A percentile compares a stretch with the other conserved stretches of the same genome.
These are phyloP conservation scores for Heliconius hermathena DNA, from an alignment of 1,140 invertebrate species.

Conservation along the genomic window DNA sequence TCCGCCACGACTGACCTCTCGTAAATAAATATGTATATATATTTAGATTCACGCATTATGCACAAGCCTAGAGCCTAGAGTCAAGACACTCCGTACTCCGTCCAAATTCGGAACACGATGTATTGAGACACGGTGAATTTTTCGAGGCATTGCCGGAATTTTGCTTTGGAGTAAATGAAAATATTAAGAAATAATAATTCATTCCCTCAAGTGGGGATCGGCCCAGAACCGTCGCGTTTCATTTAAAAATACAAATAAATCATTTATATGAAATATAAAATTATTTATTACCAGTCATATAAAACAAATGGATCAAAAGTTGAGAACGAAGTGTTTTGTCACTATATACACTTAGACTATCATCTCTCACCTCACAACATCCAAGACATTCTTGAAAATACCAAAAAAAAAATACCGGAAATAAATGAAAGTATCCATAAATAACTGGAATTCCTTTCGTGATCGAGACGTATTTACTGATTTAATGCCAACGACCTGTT, in stretches of 20 bases:
- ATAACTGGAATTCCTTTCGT: conserved; percentile 11
- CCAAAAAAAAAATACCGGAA: background rate
- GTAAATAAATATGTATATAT: no score
- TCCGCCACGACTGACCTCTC: no score
- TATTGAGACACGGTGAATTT: no score
- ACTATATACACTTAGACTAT: background rate
- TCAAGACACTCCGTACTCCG: background rate
- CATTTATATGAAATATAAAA: background rate
- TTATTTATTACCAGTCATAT: background rate
- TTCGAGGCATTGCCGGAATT: no score
- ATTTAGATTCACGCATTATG: no score
- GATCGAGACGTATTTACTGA: background rate
- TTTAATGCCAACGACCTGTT: conserved; percentile 14
- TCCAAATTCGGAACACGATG: background rate
- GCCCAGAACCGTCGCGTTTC: no score
- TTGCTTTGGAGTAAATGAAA: no score
- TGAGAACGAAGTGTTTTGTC: background rate
- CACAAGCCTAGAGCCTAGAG: background rate
- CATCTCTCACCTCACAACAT: background rate
- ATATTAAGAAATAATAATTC: no score
- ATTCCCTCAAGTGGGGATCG: no score
- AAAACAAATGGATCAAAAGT: background rate
- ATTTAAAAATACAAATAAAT: no score
- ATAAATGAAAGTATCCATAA: conserved; percentile 5
- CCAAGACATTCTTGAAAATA: background rate